Evolutionary conservation across 2,888 invertebrate genomes (phyloP).

Genomic region (Phalera bucephala): DNA sequence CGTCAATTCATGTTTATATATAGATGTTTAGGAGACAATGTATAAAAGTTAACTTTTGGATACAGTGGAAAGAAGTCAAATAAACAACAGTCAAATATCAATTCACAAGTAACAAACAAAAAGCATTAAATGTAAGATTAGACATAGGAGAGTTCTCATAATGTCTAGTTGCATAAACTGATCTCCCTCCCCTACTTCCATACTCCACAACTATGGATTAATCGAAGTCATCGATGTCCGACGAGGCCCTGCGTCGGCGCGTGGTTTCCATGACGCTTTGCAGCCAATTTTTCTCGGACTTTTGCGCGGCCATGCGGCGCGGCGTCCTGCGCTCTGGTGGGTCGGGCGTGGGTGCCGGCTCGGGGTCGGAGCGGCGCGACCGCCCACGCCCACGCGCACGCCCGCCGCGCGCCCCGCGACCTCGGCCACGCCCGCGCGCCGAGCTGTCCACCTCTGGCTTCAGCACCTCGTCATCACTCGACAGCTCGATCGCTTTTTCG

Average conservation of each 20-base stretch:
- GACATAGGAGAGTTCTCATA: too few relatives aligned
- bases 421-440: constrained; percentile 19
- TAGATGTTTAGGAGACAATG: too few relatives aligned
- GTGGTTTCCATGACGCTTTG: constrained; percentile 49
- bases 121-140: too few relatives aligned
- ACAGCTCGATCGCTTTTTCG: constrained; percentile 49
- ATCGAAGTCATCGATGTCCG: constrained; percentile 67
- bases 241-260: constrained; percentile 50
- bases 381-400: constrained; percentile 28
- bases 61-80: too few relatives aligned
- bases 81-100: too few relatives aligned
- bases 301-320: constrained; percentile 63
- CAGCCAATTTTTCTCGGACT: constrained; percentile 40
- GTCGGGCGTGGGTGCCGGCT: constrained; percentile 36
- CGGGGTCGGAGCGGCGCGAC: constrained; percentile 18
- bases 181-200: too few relatives aligned
- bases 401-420: constrained; percentile 6
- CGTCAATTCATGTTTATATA: too few relatives aligned
- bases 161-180: too few relatives aligned
- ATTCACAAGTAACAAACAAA: too few relatives aligned
- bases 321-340: constrained; percentile 66
- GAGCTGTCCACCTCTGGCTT: constrained; percentile 23
- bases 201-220: background rate
- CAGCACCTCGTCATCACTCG: constrained; percentile 60
- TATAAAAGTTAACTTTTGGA: too few relatives aligned